A percentile compares a stretch with the other conserved stretches of the same genome.
These are phyloP conservation scores for Perca schrenkii DNA, from an alignment of 2,113 vertebrate species.

Conservation along the genomic window DNA sequence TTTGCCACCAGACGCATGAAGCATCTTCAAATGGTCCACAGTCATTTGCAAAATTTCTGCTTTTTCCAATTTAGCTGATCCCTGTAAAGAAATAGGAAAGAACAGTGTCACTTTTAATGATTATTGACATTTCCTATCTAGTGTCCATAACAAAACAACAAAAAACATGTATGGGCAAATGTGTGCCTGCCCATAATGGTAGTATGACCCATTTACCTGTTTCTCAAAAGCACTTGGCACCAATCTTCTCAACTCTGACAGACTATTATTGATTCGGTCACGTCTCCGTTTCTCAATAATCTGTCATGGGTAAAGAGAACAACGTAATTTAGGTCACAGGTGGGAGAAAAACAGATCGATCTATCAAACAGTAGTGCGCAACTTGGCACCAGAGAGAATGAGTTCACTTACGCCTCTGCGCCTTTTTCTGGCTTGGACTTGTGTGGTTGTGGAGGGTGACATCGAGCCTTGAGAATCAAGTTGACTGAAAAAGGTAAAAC, in stretches of 20 bases:
- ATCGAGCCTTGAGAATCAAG: conserved; percentile 88
- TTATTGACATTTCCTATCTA: neutral
- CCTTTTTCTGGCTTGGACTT: conserved; percentile 95
- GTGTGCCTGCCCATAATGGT: neutral
- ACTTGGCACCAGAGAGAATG: neutral
- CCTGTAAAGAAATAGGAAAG: conserved; percentile 78
- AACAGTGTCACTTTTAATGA: neutral
- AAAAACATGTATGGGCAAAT: neutral
- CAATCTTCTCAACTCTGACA: conserved; percentile 94
- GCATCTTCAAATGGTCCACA: conserved; percentile 98
- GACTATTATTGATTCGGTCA: conserved; percentile 97
- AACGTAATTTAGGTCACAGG: neutral
- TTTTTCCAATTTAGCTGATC: conserved; percentile 97
- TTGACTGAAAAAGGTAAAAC: conserved; percentile 64
- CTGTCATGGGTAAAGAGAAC: conserved; percentile 69
- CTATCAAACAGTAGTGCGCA: neutral
- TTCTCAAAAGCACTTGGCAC: conserved; percentile 99
- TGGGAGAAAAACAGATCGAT: neutral
- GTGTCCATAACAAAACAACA: neutral
- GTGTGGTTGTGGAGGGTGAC: conserved; percentile 92
- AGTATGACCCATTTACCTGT: conserved; percentile 86
- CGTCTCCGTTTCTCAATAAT: conserved; percentile 98
- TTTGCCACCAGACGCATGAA: conserved; percentile 97
- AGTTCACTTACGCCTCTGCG: conserved; percentile 91
- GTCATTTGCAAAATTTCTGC: conserved; percentile 99